Evolutionary conservation across 1,140 invertebrate species (phyloP).

Genomic region (Neodiprion lecontei): DNA sequence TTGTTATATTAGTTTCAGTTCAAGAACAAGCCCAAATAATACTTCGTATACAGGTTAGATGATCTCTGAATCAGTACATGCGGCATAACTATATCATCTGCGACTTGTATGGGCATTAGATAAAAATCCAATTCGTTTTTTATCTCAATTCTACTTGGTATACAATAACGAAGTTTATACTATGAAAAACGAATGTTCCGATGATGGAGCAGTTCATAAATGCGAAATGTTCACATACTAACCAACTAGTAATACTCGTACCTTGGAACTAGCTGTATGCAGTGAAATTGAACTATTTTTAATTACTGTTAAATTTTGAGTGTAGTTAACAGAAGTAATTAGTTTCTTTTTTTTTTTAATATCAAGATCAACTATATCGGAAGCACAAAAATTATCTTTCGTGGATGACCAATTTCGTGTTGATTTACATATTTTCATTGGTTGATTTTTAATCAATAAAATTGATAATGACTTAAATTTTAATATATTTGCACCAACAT

Average conservation of each 20-base stretch:
- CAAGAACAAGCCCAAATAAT: not conserved
- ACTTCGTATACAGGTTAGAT: not conserved
- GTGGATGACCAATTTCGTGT: not conserved
- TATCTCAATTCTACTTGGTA: too few relatives aligned
- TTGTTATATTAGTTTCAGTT: not conserved
- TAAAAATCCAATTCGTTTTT: too few relatives aligned
- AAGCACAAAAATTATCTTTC: not conserved
- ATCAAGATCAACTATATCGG: constrained; percentile 32
- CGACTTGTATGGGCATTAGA: not conserved
- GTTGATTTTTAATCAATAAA: too few relatives aligned
- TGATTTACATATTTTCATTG: too few relatives aligned
- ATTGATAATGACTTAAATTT: too few relatives aligned
- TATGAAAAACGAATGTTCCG: too few relatives aligned
- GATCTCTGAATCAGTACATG: not conserved
- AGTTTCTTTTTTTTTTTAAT: constrained; percentile 37
- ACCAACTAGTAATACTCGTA: constrained; percentile 31
- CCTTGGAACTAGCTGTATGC: constrained; percentile 30
- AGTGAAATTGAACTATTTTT: too few relatives aligned
- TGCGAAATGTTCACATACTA: not conserved
- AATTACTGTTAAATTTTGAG: too few relatives aligned
- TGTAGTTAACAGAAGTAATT: too few relatives aligned
- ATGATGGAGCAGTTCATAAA: too few relatives aligned
- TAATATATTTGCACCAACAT: too few relatives aligned
- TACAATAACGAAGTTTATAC: too few relatives aligned
- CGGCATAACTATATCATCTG: not conserved